Conservation (phyloP, 1,140 invertebrate genomes). For the Copidosoma floridanum region DNA sequence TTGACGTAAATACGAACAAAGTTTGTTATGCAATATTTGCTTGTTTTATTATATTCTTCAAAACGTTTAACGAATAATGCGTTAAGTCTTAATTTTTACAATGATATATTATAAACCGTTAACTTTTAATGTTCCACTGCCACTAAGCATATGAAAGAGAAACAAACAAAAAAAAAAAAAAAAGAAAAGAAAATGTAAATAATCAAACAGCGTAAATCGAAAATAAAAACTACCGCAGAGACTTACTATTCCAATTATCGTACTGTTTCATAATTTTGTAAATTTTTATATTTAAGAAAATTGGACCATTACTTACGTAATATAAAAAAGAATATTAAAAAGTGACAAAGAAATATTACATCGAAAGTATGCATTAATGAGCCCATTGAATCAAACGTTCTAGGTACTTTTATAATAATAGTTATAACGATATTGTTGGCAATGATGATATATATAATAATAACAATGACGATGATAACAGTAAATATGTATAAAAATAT, state of each 20-base stretch:
- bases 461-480: not conserved
- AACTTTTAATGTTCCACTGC: conserved; percentile 18
- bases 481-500: too few relatives aligned
- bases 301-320: not conserved
- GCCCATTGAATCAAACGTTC: conserved; percentile 13
- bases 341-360: conserved; percentile 2
- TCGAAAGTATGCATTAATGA: not conserved
- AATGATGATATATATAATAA: not conserved
- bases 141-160: conserved; percentile 19
- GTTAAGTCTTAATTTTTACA: conserved; percentile 10
- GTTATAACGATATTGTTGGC: not conserved
- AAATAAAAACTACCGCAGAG: not conserved
- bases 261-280: conserved; percentile 22
- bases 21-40: conserved; percentile 8
- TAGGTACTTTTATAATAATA: conserved; percentile 4
- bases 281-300: conserved; percentile 19
- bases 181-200: conserved; percentile 15
- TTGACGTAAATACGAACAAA: conserved; percentile 25
- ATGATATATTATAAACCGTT: conserved; percentile 20
- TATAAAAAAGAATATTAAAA: too few relatives aligned
- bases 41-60: conserved; percentile 3
- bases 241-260: conserved; percentile 9
- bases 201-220: conserved; percentile 6
- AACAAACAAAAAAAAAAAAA: too few relatives aligned
- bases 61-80: conserved; percentile 2